These are phyloP conservation scores for Anguilla japonica DNA, from an alignment of 2,113 vertebrate genomes.

Conservation along the genomic window DNA sequence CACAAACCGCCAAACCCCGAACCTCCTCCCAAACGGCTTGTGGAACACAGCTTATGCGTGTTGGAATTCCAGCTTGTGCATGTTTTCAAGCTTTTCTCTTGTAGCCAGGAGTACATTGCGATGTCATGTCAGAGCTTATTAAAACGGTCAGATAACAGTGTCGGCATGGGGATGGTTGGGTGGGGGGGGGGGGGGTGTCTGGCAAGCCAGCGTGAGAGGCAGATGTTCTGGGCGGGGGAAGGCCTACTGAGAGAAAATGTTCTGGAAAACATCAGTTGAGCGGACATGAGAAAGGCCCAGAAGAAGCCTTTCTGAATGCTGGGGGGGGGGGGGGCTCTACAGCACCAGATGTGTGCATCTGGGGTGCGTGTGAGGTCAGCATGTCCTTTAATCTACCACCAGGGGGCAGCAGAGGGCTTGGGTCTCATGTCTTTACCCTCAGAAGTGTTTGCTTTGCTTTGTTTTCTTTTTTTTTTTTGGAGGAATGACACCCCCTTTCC, in stretches of 20 bases:
- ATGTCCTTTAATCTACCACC: neutral
- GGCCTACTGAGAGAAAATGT: neutral
- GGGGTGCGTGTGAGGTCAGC: neutral
- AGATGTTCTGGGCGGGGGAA: neutral
- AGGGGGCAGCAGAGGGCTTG: neutral
- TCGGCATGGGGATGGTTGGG: no score
- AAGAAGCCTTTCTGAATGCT: neutral
- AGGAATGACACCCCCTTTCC: neutral
- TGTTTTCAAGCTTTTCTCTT: no score
- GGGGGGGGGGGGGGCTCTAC: neutral
- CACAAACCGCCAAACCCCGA: no score
- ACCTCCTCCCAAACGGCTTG: no score
- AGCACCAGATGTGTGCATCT: neutral
- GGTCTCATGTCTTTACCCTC: neutral
- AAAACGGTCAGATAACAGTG: slow-evolving; percentile 17
- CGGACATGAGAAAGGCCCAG: neutral
- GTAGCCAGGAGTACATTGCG: neutral
- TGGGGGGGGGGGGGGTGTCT: neutral
- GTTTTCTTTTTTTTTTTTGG: neutral
- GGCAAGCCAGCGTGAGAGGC: neutral
- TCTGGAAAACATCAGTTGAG: neutral
- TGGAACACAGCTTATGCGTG: no score
- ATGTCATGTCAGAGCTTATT: neutral
- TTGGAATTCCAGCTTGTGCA: no score
- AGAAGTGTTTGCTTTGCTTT: neutral